Conservation (phyloP, 2,888 invertebrate species). For the Phyllotreta striolata region DNA sequence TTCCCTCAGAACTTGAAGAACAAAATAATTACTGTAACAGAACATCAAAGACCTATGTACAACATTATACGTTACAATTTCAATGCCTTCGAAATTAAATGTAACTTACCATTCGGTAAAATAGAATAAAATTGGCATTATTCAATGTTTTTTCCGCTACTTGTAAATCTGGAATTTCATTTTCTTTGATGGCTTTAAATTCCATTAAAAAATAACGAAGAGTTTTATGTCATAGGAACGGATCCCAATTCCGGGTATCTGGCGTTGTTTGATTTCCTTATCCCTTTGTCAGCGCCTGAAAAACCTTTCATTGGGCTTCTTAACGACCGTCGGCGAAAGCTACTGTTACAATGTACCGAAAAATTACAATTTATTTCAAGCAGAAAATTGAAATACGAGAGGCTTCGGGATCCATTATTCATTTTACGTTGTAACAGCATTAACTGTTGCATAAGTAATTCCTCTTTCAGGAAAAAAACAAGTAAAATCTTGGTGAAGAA, state of each 20-base stretch:
- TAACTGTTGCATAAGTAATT: slow-evolving; percentile 33
- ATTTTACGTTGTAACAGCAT: slow-evolving; percentile 26
- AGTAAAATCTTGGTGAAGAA: slow-evolving; percentile 19
- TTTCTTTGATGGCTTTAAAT: slow-evolving; percentile 12
- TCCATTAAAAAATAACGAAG: slow-evolving; percentile 18
- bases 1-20: too few species aligned
- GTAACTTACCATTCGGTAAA: too few species aligned
- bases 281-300: slow-evolving; percentile 7
- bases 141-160: slow-evolving; percentile 2
- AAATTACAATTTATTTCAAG: slow-evolving; percentile 32
- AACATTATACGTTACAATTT: too few species aligned
- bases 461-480: slow-evolving; percentile 18
- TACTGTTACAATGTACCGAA: slow-evolving; percentile 30
- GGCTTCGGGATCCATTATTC: slow-evolving; percentile 30
- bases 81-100: too few species aligned
- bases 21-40: too few species aligned
- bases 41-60: too few species aligned
- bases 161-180: slow-evolving; percentile 16
- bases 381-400: slow-evolving; percentile 30
- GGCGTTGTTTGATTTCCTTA: slow-evolving; percentile 17
- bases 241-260: slow-evolving; percentile 5
- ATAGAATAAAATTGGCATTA: not conserved
- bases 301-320: slow-evolving; percentile 27
- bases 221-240: slow-evolving; percentile 7
- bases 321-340: slow-evolving; percentile 15